phyloP scores from a whole-genome alignment of 2,113 vertebrate species.

The Channa maculata region DNA sequence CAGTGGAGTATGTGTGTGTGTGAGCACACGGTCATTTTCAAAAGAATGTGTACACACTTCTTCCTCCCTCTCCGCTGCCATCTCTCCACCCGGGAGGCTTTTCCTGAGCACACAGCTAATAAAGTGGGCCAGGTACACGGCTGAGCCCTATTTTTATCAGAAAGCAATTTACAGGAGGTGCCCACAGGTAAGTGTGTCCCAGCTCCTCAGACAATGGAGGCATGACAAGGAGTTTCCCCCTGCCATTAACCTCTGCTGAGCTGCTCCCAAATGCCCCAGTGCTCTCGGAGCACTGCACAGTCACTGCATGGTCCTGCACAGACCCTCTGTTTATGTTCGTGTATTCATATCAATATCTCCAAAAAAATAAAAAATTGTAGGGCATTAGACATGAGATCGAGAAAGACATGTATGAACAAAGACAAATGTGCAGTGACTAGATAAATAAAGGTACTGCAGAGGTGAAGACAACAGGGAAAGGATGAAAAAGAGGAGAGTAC shows the following conservation, averaged over 20 bases:
- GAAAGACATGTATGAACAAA: neutral
- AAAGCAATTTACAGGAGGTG: constrained; percentile 80
- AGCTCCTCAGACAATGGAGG: constrained; percentile 67
- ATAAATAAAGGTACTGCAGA: constrained; percentile 38
- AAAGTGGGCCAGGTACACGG: constrained; percentile 83
- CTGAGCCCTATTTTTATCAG: constrained; percentile 83
- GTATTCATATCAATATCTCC: neutral
- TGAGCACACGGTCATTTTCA: neutral
- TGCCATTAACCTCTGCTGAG: constrained; percentile 64
- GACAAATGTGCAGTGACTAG: constrained; percentile 12
- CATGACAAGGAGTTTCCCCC: constrained; percentile 72
- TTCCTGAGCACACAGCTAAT: constrained; percentile 77
- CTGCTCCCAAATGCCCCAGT: constrained; percentile 14
- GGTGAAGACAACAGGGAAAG: constrained; percentile 22
- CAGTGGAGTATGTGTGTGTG: constrained; percentile 12
- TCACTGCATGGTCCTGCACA: neutral
- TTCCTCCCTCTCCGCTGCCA: constrained; percentile 26
- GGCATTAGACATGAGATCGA: neutral
- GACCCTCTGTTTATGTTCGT: neutral
- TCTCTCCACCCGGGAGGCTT: constrained; percentile 75
- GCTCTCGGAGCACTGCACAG: constrained; percentile 12
- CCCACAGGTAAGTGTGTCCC: constrained; percentile 76
- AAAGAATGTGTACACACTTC: constrained; percentile 21
- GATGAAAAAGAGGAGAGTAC: constrained; percentile 44
- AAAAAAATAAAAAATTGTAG: neutral